A percentile compares a stretch with the other conserved stretches of the same genome.
Conservation (phyloP, 2,113 vertebrate genomes). For the Cynocephalus volans region DNA sequence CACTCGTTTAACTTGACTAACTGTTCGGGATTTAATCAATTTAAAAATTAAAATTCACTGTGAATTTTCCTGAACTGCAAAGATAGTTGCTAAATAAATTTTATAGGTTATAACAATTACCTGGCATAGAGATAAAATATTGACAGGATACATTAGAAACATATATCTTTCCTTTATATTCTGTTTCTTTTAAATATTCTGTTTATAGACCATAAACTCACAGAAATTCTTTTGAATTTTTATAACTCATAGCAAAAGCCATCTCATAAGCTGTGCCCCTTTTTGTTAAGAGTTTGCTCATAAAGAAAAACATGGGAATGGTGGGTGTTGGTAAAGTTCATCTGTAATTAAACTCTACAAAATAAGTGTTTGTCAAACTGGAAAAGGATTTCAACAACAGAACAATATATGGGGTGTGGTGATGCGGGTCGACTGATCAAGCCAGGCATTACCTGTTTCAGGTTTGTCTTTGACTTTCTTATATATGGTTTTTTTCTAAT, state of each 20-base stretch:
- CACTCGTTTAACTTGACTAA: not conserved
- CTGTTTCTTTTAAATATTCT: not conserved
- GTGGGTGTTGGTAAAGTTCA: conserved; percentile 12
- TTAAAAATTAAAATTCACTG: not conserved
- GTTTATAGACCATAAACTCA: not conserved
- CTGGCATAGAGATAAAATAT: not conserved
- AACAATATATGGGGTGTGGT: not conserved
- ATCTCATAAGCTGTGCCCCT: not conserved
- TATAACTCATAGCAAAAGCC: conserved; percentile 5
- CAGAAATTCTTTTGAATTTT: conserved; percentile 72
- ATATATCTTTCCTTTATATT: not conserved
- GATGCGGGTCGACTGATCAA: not conserved
- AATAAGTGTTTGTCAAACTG: conserved; percentile 50
- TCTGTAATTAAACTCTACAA: conserved; percentile 79
- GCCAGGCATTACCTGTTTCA: not conserved
- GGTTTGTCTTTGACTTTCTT: not conserved
- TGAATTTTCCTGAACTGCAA: not conserved
- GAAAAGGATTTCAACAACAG: not conserved
- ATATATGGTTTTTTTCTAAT: not conserved
- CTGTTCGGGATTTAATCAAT: not conserved
- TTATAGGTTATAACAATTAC: not conserved
- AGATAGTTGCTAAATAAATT: not conserved
- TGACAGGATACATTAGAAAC: not conserved
- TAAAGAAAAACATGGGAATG: conserved; percentile 18
- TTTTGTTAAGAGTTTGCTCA: conserved; percentile 47